Percentiles rank a stretch among this genome's conserved stretches.
phyloP scores from a whole-genome alignment of 2,888 invertebrate species.

The Steinernema hermaphroditum region DNA sequence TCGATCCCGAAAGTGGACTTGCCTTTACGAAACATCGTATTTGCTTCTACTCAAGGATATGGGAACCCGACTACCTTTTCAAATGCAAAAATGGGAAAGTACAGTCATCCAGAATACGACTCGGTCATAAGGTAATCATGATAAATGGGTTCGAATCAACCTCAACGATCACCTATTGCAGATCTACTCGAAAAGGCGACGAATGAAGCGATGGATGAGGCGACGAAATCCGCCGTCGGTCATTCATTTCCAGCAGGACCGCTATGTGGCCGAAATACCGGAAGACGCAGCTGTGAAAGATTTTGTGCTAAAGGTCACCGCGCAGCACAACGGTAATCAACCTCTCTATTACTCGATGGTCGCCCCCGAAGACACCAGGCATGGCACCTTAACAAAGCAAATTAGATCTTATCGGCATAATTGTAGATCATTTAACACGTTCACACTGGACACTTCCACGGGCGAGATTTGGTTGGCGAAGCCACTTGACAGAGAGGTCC shows the following conservation, averaged over 20 bases:
- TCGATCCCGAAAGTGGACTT: slow-evolving; percentile 43
- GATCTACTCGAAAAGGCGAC: slow-evolving; percentile 28
- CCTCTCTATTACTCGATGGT: slow-evolving; percentile 63
- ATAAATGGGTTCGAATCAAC: too few species aligned
- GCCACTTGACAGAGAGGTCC: slow-evolving; percentile 59
- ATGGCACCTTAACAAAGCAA: slow-evolving; percentile 11
- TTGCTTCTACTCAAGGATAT: slow-evolving; percentile 38
- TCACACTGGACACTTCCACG: slow-evolving; percentile 53
- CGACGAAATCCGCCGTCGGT: slow-evolving; percentile 57
- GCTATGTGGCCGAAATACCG: slow-evolving; percentile 57
- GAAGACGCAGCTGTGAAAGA: slow-evolving; percentile 56
- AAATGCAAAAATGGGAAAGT: slow-evolving; percentile 38
- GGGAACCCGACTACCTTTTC: slow-evolving; percentile 40
- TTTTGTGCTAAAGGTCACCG: slow-evolving; percentile 52
- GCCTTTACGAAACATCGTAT: slow-evolving; percentile 45
- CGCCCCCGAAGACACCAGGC: slow-evolving; percentile 60
- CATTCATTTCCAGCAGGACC: slow-evolving; percentile 64
- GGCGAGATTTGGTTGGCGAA: slow-evolving; percentile 62
- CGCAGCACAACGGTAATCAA: slow-evolving; percentile 53
- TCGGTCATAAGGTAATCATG: slow-evolving; percentile 32
- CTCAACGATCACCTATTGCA: slow-evolving; percentile 16
- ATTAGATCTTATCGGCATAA: background rate
- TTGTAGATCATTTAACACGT: slow-evolving; percentile 50
- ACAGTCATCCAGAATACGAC: slow-evolving; percentile 18
- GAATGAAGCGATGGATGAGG: slow-evolving; percentile 58